These are phyloP conservation scores for Schizopygopsis pylzovi DNA, from an alignment of 2,797 vertebrate genomes.

Conservation along the genomic window DNA sequence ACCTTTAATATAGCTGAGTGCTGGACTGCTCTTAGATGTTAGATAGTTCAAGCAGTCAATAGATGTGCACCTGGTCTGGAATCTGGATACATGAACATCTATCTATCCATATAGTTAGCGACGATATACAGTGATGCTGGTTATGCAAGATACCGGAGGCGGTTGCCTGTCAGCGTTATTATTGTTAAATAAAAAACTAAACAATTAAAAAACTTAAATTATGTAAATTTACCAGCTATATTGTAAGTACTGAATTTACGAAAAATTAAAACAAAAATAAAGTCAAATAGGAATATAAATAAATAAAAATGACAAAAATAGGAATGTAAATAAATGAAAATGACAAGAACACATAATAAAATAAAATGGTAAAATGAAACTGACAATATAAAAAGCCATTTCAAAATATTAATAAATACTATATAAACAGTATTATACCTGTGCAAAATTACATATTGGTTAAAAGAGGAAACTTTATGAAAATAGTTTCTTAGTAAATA, in stretches of 20 bases:
- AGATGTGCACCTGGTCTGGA: constrained; percentile 23
- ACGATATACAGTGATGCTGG: not conserved
- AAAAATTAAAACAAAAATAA: too few species aligned
- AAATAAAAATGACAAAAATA: not conserved
- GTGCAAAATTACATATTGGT: not conserved
- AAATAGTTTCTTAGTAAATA: not conserved
- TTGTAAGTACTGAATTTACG: not conserved
- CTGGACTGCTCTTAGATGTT: constrained; percentile 53
- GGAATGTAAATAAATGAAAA: not conserved
- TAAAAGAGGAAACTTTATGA: not conserved
- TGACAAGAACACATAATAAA: not conserved
- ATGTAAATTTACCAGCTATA: too few species aligned
- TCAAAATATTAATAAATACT: not conserved
- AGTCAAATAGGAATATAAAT: not conserved
- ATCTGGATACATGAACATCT: constrained; percentile 15
- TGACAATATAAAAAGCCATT: not conserved
- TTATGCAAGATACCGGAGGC: not conserved
- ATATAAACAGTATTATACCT: not conserved
- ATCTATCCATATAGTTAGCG: not conserved
- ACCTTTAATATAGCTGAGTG: constrained; percentile 59
- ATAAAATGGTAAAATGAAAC: not conserved
- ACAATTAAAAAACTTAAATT: not conserved
- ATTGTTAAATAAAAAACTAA: not conserved
- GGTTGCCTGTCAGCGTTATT: not conserved
- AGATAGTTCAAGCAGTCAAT: constrained; percentile 53